These are phyloP conservation scores for Bothrops alternatus DNA, from an alignment of 2,797 vertebrate species.

Conservation along the genomic window DNA sequence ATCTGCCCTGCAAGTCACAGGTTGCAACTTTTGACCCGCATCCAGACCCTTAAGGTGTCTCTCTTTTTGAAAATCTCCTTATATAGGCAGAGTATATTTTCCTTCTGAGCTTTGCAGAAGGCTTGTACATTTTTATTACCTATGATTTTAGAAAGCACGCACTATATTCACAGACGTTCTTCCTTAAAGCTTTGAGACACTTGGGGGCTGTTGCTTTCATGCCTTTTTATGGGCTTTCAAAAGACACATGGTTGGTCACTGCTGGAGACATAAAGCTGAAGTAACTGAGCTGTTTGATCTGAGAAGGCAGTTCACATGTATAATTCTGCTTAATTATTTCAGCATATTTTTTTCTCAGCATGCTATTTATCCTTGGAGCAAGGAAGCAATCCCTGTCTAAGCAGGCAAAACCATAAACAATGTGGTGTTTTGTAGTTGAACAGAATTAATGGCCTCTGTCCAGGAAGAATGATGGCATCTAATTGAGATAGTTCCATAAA, in stretches of 20 bases:
- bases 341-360: background rate
- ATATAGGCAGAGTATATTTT: background rate
- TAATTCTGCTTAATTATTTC: background rate
- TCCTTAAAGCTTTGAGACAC: background rate
- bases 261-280: background rate
- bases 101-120: background rate
- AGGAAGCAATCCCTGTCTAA: background rate
- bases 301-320: background rate
- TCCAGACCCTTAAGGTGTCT: background rate
- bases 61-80: background rate
- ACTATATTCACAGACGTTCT: background rate
- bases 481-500: background rate
- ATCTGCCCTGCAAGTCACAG: background rate
- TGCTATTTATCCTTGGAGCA: background rate
- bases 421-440: background rate
- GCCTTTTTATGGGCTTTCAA: background rate
- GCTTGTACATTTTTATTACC: background rate
- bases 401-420: background rate
- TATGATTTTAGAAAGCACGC: background rate
- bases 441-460: background rate
- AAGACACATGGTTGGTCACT: background rate
- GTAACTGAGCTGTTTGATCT: background rate
- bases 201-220: background rate
- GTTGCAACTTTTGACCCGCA: background rate
- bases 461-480: background rate